A percentile compares a stretch with the other conserved stretches of the same genome.
phyloP scores from a whole-genome alignment of 2,888 invertebrate species.

The Hedychridium roseum region DNA sequence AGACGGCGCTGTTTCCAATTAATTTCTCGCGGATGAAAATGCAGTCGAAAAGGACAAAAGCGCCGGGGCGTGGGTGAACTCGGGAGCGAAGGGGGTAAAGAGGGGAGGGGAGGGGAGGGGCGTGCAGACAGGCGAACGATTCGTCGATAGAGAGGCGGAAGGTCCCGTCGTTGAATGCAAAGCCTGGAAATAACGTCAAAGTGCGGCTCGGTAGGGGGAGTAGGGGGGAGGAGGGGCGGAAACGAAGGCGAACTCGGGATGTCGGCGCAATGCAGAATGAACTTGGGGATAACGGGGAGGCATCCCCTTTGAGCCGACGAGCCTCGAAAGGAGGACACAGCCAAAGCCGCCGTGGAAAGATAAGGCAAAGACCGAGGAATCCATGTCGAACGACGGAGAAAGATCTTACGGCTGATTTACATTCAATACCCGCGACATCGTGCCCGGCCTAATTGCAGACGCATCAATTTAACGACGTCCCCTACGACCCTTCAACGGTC shows the following conservation, averaged over 20 bases:
- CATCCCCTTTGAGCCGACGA: constrained; percentile 23
- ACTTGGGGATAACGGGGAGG: constrained; percentile 33
- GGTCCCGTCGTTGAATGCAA: constrained; percentile 14
- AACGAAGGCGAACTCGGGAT: constrained; percentile 2
- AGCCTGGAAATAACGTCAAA: constrained; percentile 32
- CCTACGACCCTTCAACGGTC: constrained; percentile 4
- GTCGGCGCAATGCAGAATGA: constrained; percentile 27
- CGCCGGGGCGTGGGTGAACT: no score
- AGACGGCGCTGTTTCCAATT: no score
- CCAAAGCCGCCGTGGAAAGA: constrained; percentile 29
- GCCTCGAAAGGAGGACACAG: no score
- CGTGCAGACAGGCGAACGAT: no score
- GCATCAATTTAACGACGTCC: constrained; percentile 20
- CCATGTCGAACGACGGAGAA: constrained; percentile 25
- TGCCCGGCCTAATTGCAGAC: constrained; percentile 25
- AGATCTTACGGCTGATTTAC: constrained; percentile 36
- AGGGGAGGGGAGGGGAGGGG: no score
- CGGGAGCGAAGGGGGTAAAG: no score
- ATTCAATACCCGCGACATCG: constrained; percentile 30
- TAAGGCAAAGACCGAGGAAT: constrained; percentile 29
- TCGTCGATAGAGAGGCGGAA: no score
- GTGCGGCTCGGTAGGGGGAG: background rate
- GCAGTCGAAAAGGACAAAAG: no score
- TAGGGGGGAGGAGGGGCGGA: background rate
- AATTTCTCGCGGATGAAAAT: no score